Evolutionary conservation across 1,140 invertebrate species (phyloP), one percentile per base, ranked within the genome.

Genomic region (Brachionus asplanchnoidis): DNA sequence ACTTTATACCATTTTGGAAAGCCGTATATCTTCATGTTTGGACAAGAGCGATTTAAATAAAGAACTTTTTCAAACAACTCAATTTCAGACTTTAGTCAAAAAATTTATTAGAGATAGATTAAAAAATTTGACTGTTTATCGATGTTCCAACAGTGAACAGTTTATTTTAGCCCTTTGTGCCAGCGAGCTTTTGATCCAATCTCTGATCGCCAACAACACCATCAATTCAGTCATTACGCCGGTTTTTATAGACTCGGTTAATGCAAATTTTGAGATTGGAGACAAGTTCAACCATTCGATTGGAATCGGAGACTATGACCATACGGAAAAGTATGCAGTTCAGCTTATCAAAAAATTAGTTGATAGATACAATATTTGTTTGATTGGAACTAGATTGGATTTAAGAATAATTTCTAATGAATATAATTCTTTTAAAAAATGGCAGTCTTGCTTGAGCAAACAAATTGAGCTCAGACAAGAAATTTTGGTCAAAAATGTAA

Each of bases 111-210:
- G 20, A 20, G 73, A 77, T 26, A 26, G 73, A 50, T 77, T 77
- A 77, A 77, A 77, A 77, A 77, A 77, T 50, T 50, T 77, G 11
- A 77, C 42, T 20, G 26, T 77, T 28, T 77, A 77, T 17, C 42
- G 44, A 46, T 77, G 73, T 8, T 77, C 42, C 17, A 77, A 77
- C 20, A 50, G 12, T 50, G 73, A 77, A n/a, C 73, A 77, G 42
- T 77, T 77, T 50, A 77, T 77, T 50, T n/a, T 77, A 50, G 73
- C 73, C 20, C 46, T 77, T 14, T 77, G 26, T 50, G 73, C 73
- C 20, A 26, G 42, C 26, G 73, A 77, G 11, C 42, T 50, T 28
- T 50, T 50, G 23, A 77, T 77, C 46, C 73, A 77, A 28, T 77
- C 73, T 46, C 50, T 77, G 17, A 77, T 77, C 9, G 6, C 73